Evolutionary conservation across 2,113 vertebrate genomes (phyloP), one percentile per base, ranked within the genome.

Genomic region (Apaloderma vittatum): DNA sequence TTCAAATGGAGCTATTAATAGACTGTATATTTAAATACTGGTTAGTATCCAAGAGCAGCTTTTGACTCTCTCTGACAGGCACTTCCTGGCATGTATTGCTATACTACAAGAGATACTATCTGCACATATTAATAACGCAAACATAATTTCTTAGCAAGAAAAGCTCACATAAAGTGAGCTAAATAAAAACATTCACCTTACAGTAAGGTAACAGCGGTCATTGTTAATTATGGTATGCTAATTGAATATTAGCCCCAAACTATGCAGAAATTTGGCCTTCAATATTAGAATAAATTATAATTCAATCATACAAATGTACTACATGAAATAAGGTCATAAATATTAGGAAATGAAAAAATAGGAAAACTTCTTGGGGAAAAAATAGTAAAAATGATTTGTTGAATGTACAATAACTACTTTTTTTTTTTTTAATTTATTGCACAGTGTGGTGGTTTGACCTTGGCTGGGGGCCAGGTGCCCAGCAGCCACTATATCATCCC

Each of bases 1-100:
- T 67, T 72, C 74, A 78, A 70, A 91, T 88, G 49, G 43, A 72
- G 65, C 59, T 94, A 95, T 93, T 93, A 93, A 92, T 83, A 77
- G 3, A 36, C 8, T 83, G 52, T 76, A 37, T 61, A 94, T 93
- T 94, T 93, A 88, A 92, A 83, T 30, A 77, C 58, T 83, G 55
- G 65, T 83, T 90, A 79, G 71, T 46, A 58, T 90, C 77, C 77
- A 88, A 94, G 45, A 86, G 29, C 71, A 83, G 58, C 32, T 84
- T 94, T 82, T 92, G 79, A 62, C 49, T 84, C 13, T 45, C 73
- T 79, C 66, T 88, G 87, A 92, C 66, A 90, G 55, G 46, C 62
- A 57, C 1, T 5, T 71, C 51, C 34, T 91, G 92, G 74, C 78
- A 70, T 43, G 24, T 36, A 37, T 62, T 70, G 22, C 81, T 88